Evolutionary conservation across 2,797 vertebrate genomes (phyloP).

Genomic region (Propithecus deckenii): DNA sequence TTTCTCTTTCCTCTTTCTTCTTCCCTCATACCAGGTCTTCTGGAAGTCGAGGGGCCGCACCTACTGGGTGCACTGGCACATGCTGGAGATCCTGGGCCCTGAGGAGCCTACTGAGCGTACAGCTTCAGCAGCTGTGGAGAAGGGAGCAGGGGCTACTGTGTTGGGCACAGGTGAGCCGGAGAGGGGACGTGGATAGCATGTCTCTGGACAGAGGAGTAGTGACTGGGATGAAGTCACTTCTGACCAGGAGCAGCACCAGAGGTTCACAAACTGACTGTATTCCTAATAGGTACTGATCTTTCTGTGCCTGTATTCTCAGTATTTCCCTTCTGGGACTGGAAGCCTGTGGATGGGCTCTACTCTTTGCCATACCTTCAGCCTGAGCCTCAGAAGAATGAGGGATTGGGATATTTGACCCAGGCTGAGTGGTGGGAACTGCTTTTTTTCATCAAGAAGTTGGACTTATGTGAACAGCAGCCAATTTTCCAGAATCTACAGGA

Average conservation of each 20-base stretch:
- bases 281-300: not conserved
- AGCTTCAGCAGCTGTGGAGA: constrained; percentile 85
- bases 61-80: constrained; percentile 94
- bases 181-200: not conserved
- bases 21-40: constrained; percentile 88
- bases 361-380: constrained; percentile 90
- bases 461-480: constrained; percentile 89
- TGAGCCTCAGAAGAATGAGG: constrained; percentile 77
- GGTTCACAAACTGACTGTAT: not conserved
- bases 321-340: constrained; percentile 89
- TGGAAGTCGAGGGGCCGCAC: constrained; percentile 91
- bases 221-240: not conserved
- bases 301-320: constrained; percentile 80
- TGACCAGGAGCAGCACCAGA: not conserved
- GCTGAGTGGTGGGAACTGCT: constrained; percentile 98
- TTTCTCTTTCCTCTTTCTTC: not conserved
- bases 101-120: constrained; percentile 83
- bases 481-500: constrained; percentile 86
- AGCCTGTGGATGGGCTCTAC: constrained; percentile 90
- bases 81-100: constrained; percentile 91
- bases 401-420: constrained; percentile 85
- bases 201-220: not conserved
- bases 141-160: constrained; percentile 82
- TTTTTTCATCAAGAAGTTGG: constrained; percentile 96
- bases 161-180: constrained; percentile 84